These are phyloP conservation scores for Epistrophella euchroma DNA, from an alignment of 2,888 invertebrate species.

Conservation along the genomic window DNA sequence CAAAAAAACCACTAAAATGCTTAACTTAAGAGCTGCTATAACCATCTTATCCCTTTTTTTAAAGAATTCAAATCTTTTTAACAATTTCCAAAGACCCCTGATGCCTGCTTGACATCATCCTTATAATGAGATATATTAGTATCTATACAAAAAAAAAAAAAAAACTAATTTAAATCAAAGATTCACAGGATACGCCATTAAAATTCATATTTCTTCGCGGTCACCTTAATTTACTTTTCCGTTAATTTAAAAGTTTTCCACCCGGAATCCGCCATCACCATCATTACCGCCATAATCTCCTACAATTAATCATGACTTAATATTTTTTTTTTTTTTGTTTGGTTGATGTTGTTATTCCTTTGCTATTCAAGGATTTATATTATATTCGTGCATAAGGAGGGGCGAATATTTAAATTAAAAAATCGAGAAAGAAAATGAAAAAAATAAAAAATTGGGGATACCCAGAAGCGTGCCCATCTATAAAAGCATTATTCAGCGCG, in stretches of 20 bases:
- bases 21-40: conserved; percentile 19
- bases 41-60: conserved; percentile 31
- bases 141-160: not conserved
- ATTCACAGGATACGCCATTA: conserved; percentile 60
- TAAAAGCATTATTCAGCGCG: conserved; percentile 67
- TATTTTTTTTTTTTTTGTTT: not conserved
- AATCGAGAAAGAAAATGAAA: conserved; percentile 17
- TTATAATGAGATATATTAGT: conserved; percentile 35
- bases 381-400: not conserved
- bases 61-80: conserved; percentile 16
- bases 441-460: not conserved
- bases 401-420: conserved; percentile 55
- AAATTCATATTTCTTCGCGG: conserved; percentile 70
- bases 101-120: conserved; percentile 22
- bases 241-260: conserved; percentile 72
- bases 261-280: conserved; percentile 64
- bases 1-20: not conserved
- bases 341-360: conserved; percentile 18
- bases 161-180: conserved; percentile 56
- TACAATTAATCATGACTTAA: conserved; percentile 70
- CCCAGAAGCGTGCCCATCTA: conserved; percentile 54
- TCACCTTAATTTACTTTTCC: conserved; percentile 74
- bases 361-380: conserved; percentile 23
- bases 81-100: conserved; percentile 16
- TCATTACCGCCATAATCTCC: conserved; percentile 69